Evolutionary conservation across 2,113 vertebrate genomes (phyloP), one percentile per base, ranked within the genome.

Genomic region (Indicator maculatus): DNA sequence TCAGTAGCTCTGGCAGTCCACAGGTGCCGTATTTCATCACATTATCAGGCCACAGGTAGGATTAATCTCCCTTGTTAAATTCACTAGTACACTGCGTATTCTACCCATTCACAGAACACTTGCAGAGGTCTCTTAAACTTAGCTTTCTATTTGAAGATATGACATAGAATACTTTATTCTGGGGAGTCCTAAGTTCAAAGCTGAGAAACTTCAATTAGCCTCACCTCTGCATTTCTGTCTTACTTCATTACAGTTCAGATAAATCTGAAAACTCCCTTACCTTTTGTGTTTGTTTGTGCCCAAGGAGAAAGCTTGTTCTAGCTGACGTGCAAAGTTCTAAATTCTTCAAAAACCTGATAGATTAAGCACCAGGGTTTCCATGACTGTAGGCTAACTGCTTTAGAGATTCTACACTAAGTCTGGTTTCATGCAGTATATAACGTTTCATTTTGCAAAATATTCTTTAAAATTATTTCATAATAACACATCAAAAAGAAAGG

Each of bases 1-100:
- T 98, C 97, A 97, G 86, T 56, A 96, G 94, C 78, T 96, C 97
- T 88, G 9, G 95, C 86, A 96, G 94, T 13, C 95, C 65, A 56
- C 98, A 98, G 98, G 98, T 98, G 98, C 97, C 96, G 95, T 91
- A 96, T 92, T 97, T 97, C 97, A 97, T 95, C 96, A 93, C 91
- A 94, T 96, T 97, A 96, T 88, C 89, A 94, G 96, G 77, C 83
- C 97, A 86, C 76, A 93, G 86, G 86, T 67, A 87, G 71, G 61
- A 92, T 91, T 81, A 73, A 95, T 74, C 76, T 69, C 47, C 60
- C 58, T 77, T 79, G 76, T 67, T 86, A 92, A 83, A 95, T 12
- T 84, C 8, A 3, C 71, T 63, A 36, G 44, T 7, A 2, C 6
- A 12, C 33, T 47, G 12, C 52, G 28, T 14, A 24, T 23, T 81